Evolutionary conservation across 2,113 vertebrate species (phyloP).

Genomic region (Capra hircus): DNA sequence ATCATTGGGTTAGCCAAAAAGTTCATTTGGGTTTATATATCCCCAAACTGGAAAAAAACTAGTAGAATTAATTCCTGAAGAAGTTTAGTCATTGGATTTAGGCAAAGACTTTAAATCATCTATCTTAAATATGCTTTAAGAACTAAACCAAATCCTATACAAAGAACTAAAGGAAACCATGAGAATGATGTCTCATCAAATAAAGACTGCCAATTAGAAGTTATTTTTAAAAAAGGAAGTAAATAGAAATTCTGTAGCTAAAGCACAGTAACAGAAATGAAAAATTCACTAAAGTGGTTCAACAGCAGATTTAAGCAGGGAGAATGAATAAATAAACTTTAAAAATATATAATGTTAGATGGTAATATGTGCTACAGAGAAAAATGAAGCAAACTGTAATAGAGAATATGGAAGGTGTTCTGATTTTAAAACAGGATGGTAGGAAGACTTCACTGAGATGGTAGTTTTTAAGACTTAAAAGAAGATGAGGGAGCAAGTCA

Average conservation of each 20-base stretch:
- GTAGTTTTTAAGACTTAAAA: background rate
- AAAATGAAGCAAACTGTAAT: background rate
- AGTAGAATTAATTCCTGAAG: background rate
- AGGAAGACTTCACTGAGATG: background rate
- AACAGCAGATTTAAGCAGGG: background rate
- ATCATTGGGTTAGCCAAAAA: background rate
- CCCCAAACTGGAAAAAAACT: background rate
- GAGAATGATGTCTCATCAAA: background rate
- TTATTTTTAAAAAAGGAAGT: background rate
- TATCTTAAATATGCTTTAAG: background rate
- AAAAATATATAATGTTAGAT: background rate
- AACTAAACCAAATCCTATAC: background rate
- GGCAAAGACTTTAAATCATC: background rate
- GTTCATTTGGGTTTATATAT: background rate
- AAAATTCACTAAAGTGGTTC: background rate
- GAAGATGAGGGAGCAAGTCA: background rate
- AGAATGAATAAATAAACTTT: background rate
- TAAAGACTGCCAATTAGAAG: background rate
- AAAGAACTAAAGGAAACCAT: background rate
- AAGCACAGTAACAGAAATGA: background rate
- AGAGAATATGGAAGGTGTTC: background rate
- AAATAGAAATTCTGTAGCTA: background rate
- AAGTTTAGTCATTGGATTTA: background rate
- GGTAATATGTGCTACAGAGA: background rate
- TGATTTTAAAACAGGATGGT: background rate